Conservation (phyloP, 2,888 invertebrate genomes). For the Frankliniella intonsa region DNA sequence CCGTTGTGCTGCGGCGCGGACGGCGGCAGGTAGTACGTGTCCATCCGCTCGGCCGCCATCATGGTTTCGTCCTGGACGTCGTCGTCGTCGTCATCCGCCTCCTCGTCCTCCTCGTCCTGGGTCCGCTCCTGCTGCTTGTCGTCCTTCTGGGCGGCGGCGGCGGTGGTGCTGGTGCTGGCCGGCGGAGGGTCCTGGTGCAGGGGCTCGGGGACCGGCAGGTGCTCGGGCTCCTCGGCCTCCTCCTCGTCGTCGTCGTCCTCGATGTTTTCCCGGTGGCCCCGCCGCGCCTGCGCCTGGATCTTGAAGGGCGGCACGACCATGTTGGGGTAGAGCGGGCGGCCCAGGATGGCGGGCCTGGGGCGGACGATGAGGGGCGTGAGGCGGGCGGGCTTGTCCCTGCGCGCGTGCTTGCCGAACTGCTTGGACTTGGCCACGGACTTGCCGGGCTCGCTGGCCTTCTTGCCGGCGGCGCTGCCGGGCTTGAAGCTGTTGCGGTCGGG, state of each 20-base stretch:
- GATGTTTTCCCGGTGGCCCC: conserved; percentile 34
- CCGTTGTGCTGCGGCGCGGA: conserved; percentile 41
- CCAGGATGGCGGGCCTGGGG: conserved; percentile 29
- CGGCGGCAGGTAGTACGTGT: conserved; percentile 71
- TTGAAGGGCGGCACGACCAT: conserved; percentile 35
- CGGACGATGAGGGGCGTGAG: conserved; percentile 24
- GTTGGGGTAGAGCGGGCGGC: conserved; percentile 36
- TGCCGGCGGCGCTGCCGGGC: background rate
- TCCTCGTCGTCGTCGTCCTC: conserved; percentile 28
- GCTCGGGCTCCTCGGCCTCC: conserved; percentile 22
- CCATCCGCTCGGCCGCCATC: conserved; percentile 66
- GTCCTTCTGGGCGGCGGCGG: no score
- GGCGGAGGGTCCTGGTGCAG: no score
- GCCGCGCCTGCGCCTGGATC: conserved; percentile 33
- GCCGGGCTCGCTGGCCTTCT: conserved; percentile 27
- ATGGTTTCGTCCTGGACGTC: conserved; percentile 55
- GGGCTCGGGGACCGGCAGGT: no score
- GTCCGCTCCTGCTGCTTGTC: conserved; percentile 15
- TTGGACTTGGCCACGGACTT: conserved; percentile 24
- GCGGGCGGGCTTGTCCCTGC: background rate
- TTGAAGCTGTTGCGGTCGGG: conserved; percentile 52
- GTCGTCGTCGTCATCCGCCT: conserved; percentile 42
- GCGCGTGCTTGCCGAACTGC: conserved; percentile 15
- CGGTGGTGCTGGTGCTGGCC: no score
- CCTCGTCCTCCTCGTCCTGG: conserved; percentile 31